Conservation (phyloP, 2,797 vertebrate species). For the Cottoperca gobio region DNA sequence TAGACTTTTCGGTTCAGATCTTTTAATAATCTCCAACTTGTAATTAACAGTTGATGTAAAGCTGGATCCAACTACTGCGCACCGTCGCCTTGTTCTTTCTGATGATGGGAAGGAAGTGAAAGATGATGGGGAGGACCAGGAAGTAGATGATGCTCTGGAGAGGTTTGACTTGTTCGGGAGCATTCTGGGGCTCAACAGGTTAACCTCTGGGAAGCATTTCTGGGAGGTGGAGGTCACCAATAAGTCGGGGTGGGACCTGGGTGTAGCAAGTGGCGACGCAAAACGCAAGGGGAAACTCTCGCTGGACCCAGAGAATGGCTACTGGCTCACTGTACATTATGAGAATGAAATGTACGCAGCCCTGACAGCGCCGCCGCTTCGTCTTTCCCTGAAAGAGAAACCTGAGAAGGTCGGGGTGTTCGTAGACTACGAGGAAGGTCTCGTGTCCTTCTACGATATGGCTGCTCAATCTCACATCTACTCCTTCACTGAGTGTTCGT, state of each 20-base stretch:
- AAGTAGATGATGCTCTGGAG: neutral
- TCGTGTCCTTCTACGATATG: constrained; percentile 70
- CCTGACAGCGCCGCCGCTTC: constrained; percentile 1
- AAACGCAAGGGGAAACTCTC: constrained; percentile 50
- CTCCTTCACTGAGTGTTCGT: constrained; percentile 53
- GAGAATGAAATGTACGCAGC: constrained; percentile 56
- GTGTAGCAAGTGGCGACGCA: constrained; percentile 36
- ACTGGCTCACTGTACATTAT: constrained; percentile 68
- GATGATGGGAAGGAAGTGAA: constrained; percentile 54
- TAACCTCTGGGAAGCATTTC: constrained; percentile 50
- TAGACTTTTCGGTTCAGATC: neutral
- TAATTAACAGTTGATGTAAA: constrained; percentile 47
- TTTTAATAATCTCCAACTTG: neutral
- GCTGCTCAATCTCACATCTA: constrained; percentile 56
- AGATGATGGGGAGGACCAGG: constrained; percentile 39
- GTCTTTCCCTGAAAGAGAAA: constrained; percentile 29
- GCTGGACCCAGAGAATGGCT: constrained; percentile 55
- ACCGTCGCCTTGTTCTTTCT: constrained; percentile 43
- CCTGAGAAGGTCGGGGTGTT: constrained; percentile 68
- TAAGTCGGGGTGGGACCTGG: constrained; percentile 65
- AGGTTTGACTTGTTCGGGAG: constrained; percentile 61
- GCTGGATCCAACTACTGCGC: constrained; percentile 56
- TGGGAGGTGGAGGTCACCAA: constrained; percentile 65
- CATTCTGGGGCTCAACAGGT: constrained; percentile 41
- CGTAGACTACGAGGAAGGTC: constrained; percentile 62